Evolutionary conservation across 2,797 vertebrate species (phyloP), one percentile per base, ranked within the genome.

Genomic region (Lerista edwardsae): DNA sequence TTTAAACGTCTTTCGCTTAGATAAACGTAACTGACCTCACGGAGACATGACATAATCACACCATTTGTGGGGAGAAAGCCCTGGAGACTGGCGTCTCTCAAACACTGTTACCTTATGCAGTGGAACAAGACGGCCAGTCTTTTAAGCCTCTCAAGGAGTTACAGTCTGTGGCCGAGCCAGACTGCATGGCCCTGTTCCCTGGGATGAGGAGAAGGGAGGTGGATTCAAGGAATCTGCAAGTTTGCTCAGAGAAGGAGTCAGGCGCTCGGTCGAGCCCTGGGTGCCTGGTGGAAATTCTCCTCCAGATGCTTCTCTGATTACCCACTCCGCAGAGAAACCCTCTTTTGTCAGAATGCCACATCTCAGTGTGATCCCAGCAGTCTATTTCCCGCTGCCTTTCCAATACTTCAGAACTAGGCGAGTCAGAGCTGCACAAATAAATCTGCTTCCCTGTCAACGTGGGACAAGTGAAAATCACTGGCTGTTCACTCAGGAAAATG

Each of bases 71-170:
- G 77, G 84, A 41, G 77, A 90, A 84, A 85, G 19, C 89, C 84
- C 81, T 1, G n/a, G 90, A 90, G 93, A 82, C 64, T 0, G 0
- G 67, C 3, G 0, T 92, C 87, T 85, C n/a, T 55, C 14, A 76
- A 93, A 93, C 88, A 91, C 89, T 92, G 89, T 88, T 92, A 90
- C 92, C 86, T 95, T 95, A 89, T 94, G 82, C 80, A 23, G 11
- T 78, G 83, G 90, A 94, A 95, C 94, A 95, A 92, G 88, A 90
- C 84, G 34, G 29, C 72, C 87, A 94, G 81, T 94, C 90, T 95
- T 91, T 0, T 23, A 0, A 81, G 87, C 29, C 67, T 68, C 39
- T 76, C 27, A 65, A 92, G 91, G 88, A 89, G 82, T 82, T 89
- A 82, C 36, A 25, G 62, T 82, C 75, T 84, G 82, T 85, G 65